Evolutionary conservation across 2,888 invertebrate species (phyloP), one percentile per base, ranked within the genome.

Genomic region (Ectemnius cavifrons): DNA sequence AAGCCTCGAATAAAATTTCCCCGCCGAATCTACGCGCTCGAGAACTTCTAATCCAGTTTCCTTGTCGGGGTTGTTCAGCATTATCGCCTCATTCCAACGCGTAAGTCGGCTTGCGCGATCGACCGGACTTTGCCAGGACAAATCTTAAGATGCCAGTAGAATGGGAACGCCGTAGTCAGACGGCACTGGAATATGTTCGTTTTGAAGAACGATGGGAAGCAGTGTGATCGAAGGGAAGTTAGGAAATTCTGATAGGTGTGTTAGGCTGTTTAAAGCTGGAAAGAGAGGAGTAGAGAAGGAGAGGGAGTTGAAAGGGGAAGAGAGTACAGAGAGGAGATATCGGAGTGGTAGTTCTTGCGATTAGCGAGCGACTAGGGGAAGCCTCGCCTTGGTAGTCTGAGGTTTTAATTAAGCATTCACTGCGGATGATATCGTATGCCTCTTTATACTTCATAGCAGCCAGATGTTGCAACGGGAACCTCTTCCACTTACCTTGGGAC

Each of bases 391-490:
- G 77, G 76, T 83, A 88, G 90, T 89, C 88, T 90, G 90, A 89
- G 89, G 90, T 90, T 91, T 91, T 91, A 91, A 91, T 91, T 90
- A 91, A 91, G 90, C 89, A 90, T 89, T 89, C 89, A 85, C 88
- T 87, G 87, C 84, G 89, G 88, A 90, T 87, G 89, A 90, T 90
- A 90, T 89, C 89, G 88, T 87, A 85, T 85, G 86, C 91, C 91
- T 92, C 92, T 92, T 92, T 92, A 92, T 92, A 92, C 92, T 92
- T 92, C 92, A 92, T 92, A 91, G 91, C 91, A 90, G 91, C 92
- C 92, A 92, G 92, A 92, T 92, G 92, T 91, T 92, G 87, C 89
- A 87, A 82, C 83, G 80, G 79, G 78, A 78, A 73, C 78, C 74
- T 37, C 37, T 84, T 81, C 78, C 82, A 37, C 37, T 82, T 70